Conservation (phyloP, 2,888 invertebrate species). For the Drepanosiphum platanoidis region DNA sequence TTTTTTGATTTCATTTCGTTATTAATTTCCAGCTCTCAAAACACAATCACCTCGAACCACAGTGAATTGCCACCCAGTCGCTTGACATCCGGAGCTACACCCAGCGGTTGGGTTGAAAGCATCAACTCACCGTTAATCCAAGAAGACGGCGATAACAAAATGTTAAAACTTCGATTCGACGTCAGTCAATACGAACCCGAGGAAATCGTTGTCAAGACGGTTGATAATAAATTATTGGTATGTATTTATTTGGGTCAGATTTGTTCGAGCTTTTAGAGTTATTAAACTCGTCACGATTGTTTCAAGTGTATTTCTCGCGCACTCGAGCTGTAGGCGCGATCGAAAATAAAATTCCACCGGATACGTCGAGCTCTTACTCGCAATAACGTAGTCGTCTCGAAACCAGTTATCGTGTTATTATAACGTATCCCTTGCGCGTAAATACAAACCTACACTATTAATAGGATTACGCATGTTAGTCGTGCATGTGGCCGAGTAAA, state of each 20-base stretch:
- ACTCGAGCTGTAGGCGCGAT: not conserved
- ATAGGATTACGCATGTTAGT: constrained; percentile 7
- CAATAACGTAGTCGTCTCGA: not conserved
- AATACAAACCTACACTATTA: not conserved
- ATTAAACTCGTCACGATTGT: not conserved
- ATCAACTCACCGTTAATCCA: constrained; percentile 93
- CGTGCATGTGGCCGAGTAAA: not conserved
- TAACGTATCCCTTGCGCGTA: not conserved
- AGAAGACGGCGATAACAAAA: constrained; percentile 93
- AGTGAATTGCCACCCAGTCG: constrained; percentile 71
- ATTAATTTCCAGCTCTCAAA: constrained; percentile 50
- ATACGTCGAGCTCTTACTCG: not conserved
- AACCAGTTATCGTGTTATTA: constrained; percentile 8
- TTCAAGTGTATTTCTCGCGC: not conserved
- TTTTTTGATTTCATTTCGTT: not conserved
- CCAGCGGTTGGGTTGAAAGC: constrained; percentile 82
- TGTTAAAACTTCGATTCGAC: constrained; percentile 94
- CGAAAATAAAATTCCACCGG: not conserved
- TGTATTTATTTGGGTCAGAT: constrained; percentile 66
- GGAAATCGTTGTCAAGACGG: constrained; percentile 98
- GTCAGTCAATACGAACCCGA: constrained; percentile 76
- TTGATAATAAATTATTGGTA: constrained; percentile 95
- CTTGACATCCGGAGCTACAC: constrained; percentile 69
- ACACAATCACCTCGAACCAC: constrained; percentile 63
- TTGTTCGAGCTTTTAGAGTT: not conserved